phyloP scores from a whole-genome alignment of 2,797 vertebrate species.

The Syngnathus acus region DNA sequence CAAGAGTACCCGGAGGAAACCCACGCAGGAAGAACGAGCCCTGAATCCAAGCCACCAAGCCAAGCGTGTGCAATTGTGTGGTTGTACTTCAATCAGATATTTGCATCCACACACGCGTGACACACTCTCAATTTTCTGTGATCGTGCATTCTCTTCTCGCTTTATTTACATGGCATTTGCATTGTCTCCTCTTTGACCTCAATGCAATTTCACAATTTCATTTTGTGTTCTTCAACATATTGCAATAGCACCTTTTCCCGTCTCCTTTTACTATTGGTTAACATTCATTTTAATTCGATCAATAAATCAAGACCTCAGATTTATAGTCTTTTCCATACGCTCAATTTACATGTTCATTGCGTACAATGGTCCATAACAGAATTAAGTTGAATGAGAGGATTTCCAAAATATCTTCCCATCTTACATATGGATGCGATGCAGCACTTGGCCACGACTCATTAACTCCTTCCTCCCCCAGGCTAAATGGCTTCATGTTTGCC shows the following conservation, averaged over 20 bases:
- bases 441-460: constrained; percentile 80
- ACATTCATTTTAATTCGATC: constrained; percentile 40
- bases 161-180: not conserved
- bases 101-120: not conserved
- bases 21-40: no score
- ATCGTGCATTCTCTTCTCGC: not conserved
- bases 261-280: not conserved
- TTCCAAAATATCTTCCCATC: constrained; percentile 75
- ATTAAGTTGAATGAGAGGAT: constrained; percentile 83
- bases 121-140: not conserved
- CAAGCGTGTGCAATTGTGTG: not conserved
- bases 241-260: not conserved
- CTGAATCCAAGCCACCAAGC: no score
- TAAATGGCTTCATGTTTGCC: constrained; percentile 74
- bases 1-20: no score
- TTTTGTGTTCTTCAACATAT: not conserved
- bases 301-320: constrained; percentile 46
- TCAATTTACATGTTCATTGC: constrained; percentile 85
- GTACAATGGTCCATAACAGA: constrained; percentile 86
- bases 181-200: not conserved
- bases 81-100: no score
- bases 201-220: not conserved
- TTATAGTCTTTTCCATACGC: constrained; percentile 68
- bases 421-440: constrained; percentile 80
- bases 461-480: constrained; percentile 78